These are phyloP conservation scores for Gallinago solitaria DNA, from an alignment of 2,797 vertebrate species.

Conservation along the genomic window DNA sequence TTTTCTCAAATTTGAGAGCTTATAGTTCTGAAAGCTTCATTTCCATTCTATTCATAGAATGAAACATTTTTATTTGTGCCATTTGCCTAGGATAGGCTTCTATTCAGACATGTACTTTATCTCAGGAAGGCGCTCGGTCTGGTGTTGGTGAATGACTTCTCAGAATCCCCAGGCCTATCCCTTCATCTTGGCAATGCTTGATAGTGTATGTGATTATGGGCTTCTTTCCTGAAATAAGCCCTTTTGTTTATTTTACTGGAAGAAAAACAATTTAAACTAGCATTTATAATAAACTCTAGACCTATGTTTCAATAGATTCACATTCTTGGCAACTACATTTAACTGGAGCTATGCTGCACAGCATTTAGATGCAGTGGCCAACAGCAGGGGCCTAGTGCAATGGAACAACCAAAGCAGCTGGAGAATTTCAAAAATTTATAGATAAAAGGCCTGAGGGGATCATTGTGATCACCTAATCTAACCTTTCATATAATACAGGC, in stretches of 20 bases:
- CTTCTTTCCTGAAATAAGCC: background rate
- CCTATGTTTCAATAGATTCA: background rate
- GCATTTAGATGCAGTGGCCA: background rate
- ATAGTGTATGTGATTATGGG: background rate
- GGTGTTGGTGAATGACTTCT: background rate
- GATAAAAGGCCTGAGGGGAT: constrained; percentile 20
- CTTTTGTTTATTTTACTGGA: background rate
- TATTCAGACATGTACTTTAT: background rate
- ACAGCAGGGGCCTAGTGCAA: background rate
- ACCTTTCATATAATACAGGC: constrained; percentile 9
- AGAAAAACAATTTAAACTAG: background rate
- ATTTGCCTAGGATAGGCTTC: background rate
- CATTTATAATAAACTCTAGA: background rate
- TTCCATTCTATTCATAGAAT: background rate
- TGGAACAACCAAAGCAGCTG: background rate
- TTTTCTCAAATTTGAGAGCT: background rate
- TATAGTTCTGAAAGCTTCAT: background rate
- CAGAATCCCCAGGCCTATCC: background rate
- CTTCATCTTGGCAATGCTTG: background rate
- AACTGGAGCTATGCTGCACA: background rate
- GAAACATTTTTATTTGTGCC: background rate
- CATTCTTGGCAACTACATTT: background rate
- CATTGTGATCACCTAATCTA: background rate
- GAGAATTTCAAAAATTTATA: background rate
- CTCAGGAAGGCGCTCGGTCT: background rate